phyloP scores from a whole-genome alignment of 2,113 vertebrate species.

The Beaufortia kweichowensis region DNA sequence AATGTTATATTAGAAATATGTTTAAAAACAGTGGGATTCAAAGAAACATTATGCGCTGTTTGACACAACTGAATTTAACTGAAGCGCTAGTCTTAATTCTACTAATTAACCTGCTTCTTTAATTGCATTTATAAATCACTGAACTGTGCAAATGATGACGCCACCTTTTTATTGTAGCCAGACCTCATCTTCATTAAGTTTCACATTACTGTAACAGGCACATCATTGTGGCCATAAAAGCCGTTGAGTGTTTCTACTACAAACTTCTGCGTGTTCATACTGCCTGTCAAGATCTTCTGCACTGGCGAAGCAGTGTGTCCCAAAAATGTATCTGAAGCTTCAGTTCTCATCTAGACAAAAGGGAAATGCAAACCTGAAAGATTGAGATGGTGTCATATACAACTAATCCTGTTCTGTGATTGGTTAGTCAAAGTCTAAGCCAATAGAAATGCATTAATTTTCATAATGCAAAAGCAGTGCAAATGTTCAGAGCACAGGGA shows the following conservation, averaged over 20 bases:
- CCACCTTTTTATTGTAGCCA: background rate
- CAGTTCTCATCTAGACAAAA: background rate
- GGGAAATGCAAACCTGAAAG: background rate
- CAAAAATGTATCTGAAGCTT: background rate
- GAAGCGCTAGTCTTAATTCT: too few relatives aligned
- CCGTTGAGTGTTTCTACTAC: background rate
- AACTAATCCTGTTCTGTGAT: background rate
- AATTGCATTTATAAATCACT: background rate
- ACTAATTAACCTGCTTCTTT: background rate
- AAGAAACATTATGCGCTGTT: too few relatives aligned
- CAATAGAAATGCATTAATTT: background rate
- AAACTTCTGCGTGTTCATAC: background rate
- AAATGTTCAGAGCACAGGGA: slow-evolving; percentile 4
- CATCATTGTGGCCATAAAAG: background rate
- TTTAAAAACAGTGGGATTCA: too few relatives aligned
- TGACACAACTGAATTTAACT: too few relatives aligned
- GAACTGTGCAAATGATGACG: background rate
- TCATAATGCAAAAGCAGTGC: background rate
- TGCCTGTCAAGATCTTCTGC: background rate
- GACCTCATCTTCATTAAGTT: background rate
- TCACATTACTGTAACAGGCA: background rate
- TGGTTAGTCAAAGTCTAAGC: background rate
- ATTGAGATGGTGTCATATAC: background rate
- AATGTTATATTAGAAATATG: too few relatives aligned
- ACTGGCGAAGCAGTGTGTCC: too few relatives aligned